Evolutionary conservation across 2,888 invertebrate species (phyloP).

Genomic region (Tachina lurida): DNA sequence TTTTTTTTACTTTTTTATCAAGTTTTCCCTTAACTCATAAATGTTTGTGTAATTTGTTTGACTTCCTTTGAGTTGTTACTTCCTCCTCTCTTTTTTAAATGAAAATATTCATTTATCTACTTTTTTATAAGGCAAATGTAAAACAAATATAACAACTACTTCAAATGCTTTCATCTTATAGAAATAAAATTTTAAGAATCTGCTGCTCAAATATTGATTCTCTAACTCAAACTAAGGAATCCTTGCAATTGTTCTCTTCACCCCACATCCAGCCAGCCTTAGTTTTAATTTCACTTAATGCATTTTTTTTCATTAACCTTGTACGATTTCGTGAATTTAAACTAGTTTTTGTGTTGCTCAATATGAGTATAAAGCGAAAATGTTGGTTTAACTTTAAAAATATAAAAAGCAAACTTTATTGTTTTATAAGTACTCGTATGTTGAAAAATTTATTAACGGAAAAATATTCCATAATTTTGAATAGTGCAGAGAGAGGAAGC

Average conservation of each 20-base stretch:
- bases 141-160: background rate
- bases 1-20: too few species aligned
- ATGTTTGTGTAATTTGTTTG: background rate
- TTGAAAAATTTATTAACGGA: slow-evolving; percentile 2
- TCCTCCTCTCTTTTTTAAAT: background rate
- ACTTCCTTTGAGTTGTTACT: background rate
- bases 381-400: background rate
- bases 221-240: background rate
- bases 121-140: background rate
- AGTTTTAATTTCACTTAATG: slow-evolving; percentile 41
- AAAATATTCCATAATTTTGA: slow-evolving; percentile 32
- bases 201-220: slow-evolving; percentile 33
- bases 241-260: background rate
- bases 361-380: slow-evolving; percentile 14
- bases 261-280: background rate
- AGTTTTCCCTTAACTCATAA: too few species aligned
- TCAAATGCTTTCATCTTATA: background rate
- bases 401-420: background rate
- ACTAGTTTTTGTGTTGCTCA: background rate
- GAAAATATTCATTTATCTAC: background rate
- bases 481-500: slow-evolving; percentile 13
- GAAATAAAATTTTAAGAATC: background rate
- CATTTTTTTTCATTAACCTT: slow-evolving; percentile 53
- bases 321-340: background rate
- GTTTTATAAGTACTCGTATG: slow-evolving; percentile 1